Evolutionary conservation across 2,113 vertebrate genomes (phyloP).

Genomic region (Marcusenius ussheri): DNA sequence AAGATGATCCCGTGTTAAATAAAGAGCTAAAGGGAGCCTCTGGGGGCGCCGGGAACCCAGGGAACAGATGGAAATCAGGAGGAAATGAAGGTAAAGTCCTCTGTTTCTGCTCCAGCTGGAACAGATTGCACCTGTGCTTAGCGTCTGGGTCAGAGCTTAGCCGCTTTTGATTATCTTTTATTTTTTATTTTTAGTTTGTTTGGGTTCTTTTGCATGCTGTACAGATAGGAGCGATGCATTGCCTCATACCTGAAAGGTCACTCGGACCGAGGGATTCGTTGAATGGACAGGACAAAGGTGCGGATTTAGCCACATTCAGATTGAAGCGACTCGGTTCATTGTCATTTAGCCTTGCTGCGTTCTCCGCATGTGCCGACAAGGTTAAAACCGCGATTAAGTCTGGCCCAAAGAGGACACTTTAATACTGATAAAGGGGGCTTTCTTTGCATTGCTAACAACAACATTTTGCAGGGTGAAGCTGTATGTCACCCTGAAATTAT

Average conservation of each 20-base stretch:
- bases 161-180: not conserved
- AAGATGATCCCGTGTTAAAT: constrained; percentile 18
- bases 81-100: not conserved
- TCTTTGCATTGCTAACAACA: not conserved
- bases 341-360: not conserved
- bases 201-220: not conserved
- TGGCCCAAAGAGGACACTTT: not conserved
- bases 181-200: not conserved
- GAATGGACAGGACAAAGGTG: not conserved
- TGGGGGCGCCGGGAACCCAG: not conserved
- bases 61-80: constrained; percentile 14
- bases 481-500: not conserved
- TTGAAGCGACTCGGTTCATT: not conserved
- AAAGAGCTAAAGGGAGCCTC: not conserved
- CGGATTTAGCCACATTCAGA: not conserved
- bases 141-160: not conserved
- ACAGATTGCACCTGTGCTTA: constrained; percentile 18
- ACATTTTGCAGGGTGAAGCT: not conserved
- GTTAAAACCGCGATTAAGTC: not conserved
- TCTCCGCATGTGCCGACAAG: not conserved
- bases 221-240: not conserved
- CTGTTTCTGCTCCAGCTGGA: constrained; percentile 14
- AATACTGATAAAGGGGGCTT: too few relatives aligned
- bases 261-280: not conserved
- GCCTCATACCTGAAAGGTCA: not conserved